phyloP scores from a whole-genome alignment of 2,888 invertebrate species.

The Pristionchus exspectatus region DNA sequence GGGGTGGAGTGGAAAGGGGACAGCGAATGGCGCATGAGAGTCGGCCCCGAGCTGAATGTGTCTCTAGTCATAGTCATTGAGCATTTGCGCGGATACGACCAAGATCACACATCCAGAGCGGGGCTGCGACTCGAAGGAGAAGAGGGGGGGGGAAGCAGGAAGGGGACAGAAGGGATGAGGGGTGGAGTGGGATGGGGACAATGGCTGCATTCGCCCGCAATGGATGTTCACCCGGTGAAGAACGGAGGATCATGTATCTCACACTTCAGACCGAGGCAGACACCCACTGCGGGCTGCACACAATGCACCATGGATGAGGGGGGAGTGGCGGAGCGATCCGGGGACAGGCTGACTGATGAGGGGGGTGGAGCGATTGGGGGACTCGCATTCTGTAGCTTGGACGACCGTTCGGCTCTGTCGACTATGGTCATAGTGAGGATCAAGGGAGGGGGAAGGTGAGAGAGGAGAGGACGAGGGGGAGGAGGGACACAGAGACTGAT shows the following conservation, averaged over 20 bases:
- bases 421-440: conserved; percentile 37
- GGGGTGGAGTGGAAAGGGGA: neutral
- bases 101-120: conserved; percentile 56
- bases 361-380: conserved; percentile 24
- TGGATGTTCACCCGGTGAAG: conserved; percentile 57
- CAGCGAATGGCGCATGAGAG: neutral
- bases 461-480: conserved; percentile 3
- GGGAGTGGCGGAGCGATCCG: conserved; percentile 10
- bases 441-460: conserved; percentile 2
- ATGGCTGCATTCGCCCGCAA: conserved; percentile 15
- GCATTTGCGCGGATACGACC: conserved; percentile 49
- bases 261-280: conserved; percentile 46
- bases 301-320: neutral
- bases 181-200: conserved; percentile 4
- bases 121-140: conserved; percentile 1
- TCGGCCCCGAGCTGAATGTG: conserved; percentile 56
- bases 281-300: conserved; percentile 34
- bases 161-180: conserved; percentile 11
- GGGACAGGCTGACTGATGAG: neutral
- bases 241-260: neutral
- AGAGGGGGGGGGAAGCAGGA: neutral
- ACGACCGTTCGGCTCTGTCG: conserved; percentile 28
- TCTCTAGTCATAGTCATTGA: conserved; percentile 56
- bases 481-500: neutral
- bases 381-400: neutral